Conservation (phyloP, 1,140 invertebrate species). For the Hypsibius dujardini region DNA sequence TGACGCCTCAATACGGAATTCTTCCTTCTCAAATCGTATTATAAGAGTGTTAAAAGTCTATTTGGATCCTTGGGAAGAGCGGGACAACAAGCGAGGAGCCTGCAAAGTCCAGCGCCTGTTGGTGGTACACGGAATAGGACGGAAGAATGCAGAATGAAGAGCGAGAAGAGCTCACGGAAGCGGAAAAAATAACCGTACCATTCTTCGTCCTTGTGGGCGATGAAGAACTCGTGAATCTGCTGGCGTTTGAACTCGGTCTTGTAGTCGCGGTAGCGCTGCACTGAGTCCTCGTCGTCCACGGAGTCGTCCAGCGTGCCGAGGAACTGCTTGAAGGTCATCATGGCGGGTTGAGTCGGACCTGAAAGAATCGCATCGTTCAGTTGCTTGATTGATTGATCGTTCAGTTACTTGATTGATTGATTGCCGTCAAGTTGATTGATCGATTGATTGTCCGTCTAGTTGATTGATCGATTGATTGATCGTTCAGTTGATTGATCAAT, state of each 20-base stretch:
- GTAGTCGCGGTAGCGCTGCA: conserved; percentile 94
- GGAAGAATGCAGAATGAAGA: too few species aligned
- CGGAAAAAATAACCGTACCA: conserved; percentile 50
- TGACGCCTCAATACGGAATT: too few species aligned
- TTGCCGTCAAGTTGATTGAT: too few species aligned
- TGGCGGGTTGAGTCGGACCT: conserved; percentile 52
- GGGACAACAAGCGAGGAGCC: too few species aligned
- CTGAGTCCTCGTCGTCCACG: conserved; percentile 88
- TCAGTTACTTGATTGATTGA: not conserved
- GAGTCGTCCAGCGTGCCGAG: conserved; percentile 86
- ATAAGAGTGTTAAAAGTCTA: too few species aligned
- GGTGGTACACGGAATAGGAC: too few species aligned
- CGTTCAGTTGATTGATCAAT: not conserved
- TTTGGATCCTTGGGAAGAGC: too few species aligned
- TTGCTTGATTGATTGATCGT: not conserved
- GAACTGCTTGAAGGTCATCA: conserved; percentile 95
- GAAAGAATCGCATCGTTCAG: conserved; percentile 8
- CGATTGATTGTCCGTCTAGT: not conserved
- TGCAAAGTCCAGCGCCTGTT: too few species aligned
- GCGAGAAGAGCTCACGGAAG: too few species aligned
- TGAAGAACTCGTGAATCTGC: conserved; percentile 95
- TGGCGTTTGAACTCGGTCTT: conserved; percentile 88
- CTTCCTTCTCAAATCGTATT: too few species aligned
- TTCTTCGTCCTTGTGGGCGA: conserved; percentile 97
- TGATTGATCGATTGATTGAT: not conserved